Percentiles rank a stretch among this genome's conserved stretches.
phyloP scores from a whole-genome alignment of 2,888 invertebrate genomes.

The Orthosia gracilis region DNA sequence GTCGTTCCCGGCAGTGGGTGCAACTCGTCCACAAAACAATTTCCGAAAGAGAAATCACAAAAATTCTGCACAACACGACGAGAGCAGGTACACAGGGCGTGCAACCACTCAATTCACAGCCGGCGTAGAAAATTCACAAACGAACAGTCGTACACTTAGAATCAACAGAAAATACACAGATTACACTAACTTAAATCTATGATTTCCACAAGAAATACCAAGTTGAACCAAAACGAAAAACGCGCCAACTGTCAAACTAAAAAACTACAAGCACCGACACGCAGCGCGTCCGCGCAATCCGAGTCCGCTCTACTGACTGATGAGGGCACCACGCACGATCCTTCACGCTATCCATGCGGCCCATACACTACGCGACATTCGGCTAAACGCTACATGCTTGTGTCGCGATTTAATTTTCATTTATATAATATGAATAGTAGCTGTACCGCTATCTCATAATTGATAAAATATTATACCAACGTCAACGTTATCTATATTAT shows the following conservation, averaged over 20 bases:
- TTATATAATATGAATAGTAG: conserved; percentile 83
- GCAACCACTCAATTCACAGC: conserved; percentile 88
- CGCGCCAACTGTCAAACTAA: conserved; percentile 91
- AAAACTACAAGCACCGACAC: conserved; percentile 91
- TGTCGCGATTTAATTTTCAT: conserved; percentile 87
- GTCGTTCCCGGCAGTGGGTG: conserved; percentile 77
- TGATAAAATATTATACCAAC: conserved; percentile 86
- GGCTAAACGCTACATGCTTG: conserved; percentile 76
- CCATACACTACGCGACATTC: conserved; percentile 76
- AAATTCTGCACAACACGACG: conserved; percentile 86
- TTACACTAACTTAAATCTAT: conserved; percentile 90
- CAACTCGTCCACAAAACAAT: conserved; percentile 80
- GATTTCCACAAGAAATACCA: conserved; percentile 86
- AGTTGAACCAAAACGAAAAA: conserved; percentile 87
- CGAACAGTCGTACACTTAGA: conserved; percentile 87
- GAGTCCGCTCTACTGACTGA: conserved; percentile 90
- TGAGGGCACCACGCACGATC: conserved; percentile 74
- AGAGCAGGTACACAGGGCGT: conserved; percentile 84
- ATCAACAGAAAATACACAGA: conserved; percentile 89
- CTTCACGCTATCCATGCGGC: conserved; percentile 74
- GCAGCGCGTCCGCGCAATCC: conserved; percentile 88
- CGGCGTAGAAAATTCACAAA: conserved; percentile 87
- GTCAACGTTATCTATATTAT: conserved; percentile 85
- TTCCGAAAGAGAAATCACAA: conserved; percentile 87
- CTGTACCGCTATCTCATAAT: conserved; percentile 84